Conservation (phyloP, 2,888 invertebrate species). For the Linnaemya vulpina region DNA sequence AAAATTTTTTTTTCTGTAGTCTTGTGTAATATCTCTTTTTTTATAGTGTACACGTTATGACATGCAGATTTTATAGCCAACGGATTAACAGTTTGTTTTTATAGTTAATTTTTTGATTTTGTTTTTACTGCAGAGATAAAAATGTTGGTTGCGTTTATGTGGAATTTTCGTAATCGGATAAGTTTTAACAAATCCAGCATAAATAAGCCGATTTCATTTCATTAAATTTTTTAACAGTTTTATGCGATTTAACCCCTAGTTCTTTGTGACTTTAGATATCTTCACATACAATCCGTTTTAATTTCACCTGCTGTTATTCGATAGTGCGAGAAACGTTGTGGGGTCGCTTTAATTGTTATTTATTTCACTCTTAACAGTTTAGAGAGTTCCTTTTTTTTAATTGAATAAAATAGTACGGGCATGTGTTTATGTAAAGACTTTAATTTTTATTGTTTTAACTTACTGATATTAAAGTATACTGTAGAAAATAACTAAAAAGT, state of each 20-base stretch:
- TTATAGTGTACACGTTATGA: conserved; percentile 1
- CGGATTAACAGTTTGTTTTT: not conserved
- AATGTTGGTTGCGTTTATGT: not conserved
- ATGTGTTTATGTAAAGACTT: no score
- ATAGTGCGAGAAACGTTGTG: not conserved
- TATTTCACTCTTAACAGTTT: no score
- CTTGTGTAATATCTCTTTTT: not conserved
- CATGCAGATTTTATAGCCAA: not conserved
- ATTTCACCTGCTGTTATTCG: not conserved
- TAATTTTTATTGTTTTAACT: no score
- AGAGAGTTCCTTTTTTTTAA: no score
- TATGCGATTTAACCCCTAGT: not conserved
- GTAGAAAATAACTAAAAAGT: no score
- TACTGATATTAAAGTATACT: no score
- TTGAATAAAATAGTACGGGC: no score
- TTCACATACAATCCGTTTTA: not conserved
- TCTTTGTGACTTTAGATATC: not conserved
- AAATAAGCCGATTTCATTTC: not conserved
- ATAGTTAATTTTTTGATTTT: not conserved
- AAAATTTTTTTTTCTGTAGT: no score
- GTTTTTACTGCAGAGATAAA: not conserved
- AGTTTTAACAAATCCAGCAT: not conserved
- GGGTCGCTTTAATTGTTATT: no score
- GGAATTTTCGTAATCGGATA: not conserved
- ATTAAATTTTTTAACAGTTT: not conserved